Percentiles rank a stretch among this genome's conserved stretches.
phyloP scores from a whole-genome alignment of 1,140 invertebrate genomes.

The Drosophila ogumai region DNA sequence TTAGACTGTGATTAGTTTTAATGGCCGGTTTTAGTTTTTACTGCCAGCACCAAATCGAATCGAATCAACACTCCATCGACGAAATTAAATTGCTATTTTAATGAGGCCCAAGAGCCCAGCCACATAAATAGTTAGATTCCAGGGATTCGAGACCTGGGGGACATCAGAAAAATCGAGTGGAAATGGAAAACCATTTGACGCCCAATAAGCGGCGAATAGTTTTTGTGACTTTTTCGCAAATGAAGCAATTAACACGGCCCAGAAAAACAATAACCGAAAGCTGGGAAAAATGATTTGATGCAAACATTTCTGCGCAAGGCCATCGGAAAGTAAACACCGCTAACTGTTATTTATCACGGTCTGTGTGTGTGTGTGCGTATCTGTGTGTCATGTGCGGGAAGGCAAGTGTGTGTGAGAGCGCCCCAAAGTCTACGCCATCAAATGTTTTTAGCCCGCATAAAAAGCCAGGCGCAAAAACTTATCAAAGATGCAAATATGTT shows the following conservation, averaged over 20 bases:
- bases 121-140: slow-evolving; percentile 27
- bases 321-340: slow-evolving; percentile 73
- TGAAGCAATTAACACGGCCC: slow-evolving; percentile 76
- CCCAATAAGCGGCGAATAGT: slow-evolving; percentile 68
- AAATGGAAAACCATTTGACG: slow-evolving; percentile 67
- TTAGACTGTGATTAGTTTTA: slow-evolving; percentile 80
- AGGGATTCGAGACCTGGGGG: neutral
- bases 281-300: slow-evolving; percentile 72
- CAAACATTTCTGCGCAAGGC: slow-evolving; percentile 70
- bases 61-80: slow-evolving; percentile 50
- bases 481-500: slow-evolving; percentile 78
- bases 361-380: slow-evolving; percentile 27
- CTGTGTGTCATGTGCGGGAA: slow-evolving; percentile 23
- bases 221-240: slow-evolving; percentile 72
- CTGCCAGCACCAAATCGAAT: slow-evolving; percentile 46
- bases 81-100: slow-evolving; percentile 54
- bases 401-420: slow-evolving; percentile 10
- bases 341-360: slow-evolving; percentile 35
- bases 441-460: slow-evolving; percentile 76
- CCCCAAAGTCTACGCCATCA: slow-evolving; percentile 69
- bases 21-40: slow-evolving; percentile 63
- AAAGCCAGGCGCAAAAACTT: slow-evolving; percentile 66
- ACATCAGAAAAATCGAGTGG: neutral
- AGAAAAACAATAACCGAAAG: slow-evolving; percentile 48
- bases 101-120: slow-evolving; percentile 21